A percentile compares a stretch with the other conserved stretches of the same genome.
Evolutionary conservation across 2,888 invertebrate species (phyloP).

Genomic region (Lapara coniferarum): DNA sequence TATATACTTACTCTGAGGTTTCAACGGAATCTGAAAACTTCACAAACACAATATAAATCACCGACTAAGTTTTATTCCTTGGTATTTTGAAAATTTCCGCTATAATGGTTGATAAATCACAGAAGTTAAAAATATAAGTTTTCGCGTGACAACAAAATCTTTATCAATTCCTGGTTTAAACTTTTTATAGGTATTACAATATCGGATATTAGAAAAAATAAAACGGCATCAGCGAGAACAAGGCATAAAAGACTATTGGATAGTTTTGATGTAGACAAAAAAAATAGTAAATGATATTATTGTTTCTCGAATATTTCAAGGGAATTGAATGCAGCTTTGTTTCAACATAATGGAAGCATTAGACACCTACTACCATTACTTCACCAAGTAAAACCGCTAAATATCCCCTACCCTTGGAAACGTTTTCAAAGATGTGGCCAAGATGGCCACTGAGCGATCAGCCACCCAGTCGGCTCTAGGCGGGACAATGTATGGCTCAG

Average conservation of each 20-base stretch:
- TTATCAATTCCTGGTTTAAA: not conserved
- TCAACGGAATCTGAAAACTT: not conserved
- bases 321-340: not conserved
- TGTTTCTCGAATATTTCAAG: not conserved
- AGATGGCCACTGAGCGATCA: no score
- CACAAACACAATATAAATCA: slow-evolving; percentile 16
- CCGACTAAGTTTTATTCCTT: not conserved
- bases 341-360: not conserved
- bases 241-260: not conserved
- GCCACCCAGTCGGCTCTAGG: no score
- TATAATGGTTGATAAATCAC: slow-evolving; percentile 8
- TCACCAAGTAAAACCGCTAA: no score
- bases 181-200: not conserved
- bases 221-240: not conserved
- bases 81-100: slow-evolving; percentile 9
- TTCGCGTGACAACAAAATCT: not conserved
- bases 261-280: not conserved
- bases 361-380: no score
- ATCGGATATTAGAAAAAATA: not conserved
- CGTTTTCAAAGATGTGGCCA: no score
- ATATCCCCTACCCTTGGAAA: no score
- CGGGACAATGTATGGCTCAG: no score
- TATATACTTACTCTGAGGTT: no score
- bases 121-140: not conserved
- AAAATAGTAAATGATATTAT: slow-evolving; percentile 3